A percentile compares a stretch with the other conserved stretches of the same genome.
Conservation (phyloP, 2,888 invertebrate genomes). For the Drosophila neutralis region DNA sequence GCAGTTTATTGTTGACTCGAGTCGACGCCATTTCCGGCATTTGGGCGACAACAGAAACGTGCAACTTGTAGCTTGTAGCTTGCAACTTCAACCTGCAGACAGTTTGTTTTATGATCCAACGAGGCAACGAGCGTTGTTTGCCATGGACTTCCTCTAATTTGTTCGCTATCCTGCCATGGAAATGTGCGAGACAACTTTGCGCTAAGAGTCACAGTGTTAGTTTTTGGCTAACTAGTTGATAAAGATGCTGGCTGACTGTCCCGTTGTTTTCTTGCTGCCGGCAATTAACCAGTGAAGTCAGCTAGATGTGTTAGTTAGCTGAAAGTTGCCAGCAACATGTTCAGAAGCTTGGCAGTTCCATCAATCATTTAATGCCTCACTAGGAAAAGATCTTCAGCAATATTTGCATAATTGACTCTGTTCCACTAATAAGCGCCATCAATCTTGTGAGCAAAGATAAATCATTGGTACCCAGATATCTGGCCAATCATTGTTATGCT, state of each 20-base stretch:
- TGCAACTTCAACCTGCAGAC: constrained; percentile 36
- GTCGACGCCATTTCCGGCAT: constrained; percentile 62
- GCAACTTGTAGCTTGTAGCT: constrained; percentile 20
- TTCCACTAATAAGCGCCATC: constrained; percentile 21
- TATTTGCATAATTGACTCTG: constrained; percentile 9
- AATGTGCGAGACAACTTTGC: constrained; percentile 33
- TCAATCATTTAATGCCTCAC: constrained; percentile 38
- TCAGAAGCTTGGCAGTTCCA: constrained; percentile 22
- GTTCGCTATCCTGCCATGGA: constrained; percentile 52
- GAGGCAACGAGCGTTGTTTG: neutral
- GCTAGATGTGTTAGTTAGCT: constrained; percentile 6
- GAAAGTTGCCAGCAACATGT: constrained; percentile 23
- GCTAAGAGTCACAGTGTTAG: neutral
- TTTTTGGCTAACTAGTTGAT: constrained; percentile 8
- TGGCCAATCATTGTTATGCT: neutral
- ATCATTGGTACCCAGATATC: constrained; percentile 2
- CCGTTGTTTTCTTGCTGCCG: constrained; percentile 7
- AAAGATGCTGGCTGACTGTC: constrained; percentile 17
- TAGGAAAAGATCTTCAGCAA: neutral
- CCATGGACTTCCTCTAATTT: constrained; percentile 43
- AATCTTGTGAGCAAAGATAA: constrained; percentile 24
- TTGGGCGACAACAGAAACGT: constrained; percentile 29
- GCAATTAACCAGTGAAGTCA: constrained; percentile 30
- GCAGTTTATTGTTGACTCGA: constrained; percentile 73
- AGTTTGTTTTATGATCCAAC: constrained; percentile 66